Evolutionary conservation across 2,797 vertebrate genomes (phyloP).

Genomic region (Scolopax rusticola): DNA sequence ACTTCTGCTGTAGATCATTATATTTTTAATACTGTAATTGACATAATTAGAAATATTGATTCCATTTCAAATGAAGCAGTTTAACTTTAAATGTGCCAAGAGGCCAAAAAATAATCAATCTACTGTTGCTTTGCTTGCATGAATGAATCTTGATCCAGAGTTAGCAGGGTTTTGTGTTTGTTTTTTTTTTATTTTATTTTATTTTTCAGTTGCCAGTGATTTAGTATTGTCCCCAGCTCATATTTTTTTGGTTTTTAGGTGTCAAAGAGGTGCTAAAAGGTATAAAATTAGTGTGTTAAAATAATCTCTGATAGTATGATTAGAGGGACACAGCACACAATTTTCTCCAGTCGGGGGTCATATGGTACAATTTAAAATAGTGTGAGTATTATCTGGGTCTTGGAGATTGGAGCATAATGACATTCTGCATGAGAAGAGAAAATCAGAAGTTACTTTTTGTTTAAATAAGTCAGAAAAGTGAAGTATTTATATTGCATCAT

Average conservation of each 20-base stretch:
- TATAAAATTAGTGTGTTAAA: neutral
- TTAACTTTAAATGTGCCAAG: conserved; percentile 25
- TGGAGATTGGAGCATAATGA: neutral
- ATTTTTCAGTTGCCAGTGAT: neutral
- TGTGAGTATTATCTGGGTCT: neutral
- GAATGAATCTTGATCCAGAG: conserved; percentile 2
- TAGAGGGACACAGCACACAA: neutral
- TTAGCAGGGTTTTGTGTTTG: accelerated
- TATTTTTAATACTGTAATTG: conserved; percentile 28
- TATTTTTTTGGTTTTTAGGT: neutral
- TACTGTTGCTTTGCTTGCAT: neutral
- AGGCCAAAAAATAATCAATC: conserved; percentile 31
- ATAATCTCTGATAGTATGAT: neutral
- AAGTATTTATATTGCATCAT: neutral
- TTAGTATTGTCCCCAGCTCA: neutral
- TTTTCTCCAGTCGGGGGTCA: neutral
- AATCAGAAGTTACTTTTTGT: neutral
- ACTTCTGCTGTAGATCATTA: neutral
- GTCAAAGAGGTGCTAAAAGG: neutral
- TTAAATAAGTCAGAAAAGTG: neutral
- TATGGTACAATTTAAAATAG: neutral
- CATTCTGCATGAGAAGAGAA: neutral
- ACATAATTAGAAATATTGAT: conserved; percentile 28
- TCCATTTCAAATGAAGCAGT: neutral
- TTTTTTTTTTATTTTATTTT: accelerated